phyloP scores from a whole-genome alignment of 2,113 vertebrate genomes.

The Trogon surrucura region DNA sequence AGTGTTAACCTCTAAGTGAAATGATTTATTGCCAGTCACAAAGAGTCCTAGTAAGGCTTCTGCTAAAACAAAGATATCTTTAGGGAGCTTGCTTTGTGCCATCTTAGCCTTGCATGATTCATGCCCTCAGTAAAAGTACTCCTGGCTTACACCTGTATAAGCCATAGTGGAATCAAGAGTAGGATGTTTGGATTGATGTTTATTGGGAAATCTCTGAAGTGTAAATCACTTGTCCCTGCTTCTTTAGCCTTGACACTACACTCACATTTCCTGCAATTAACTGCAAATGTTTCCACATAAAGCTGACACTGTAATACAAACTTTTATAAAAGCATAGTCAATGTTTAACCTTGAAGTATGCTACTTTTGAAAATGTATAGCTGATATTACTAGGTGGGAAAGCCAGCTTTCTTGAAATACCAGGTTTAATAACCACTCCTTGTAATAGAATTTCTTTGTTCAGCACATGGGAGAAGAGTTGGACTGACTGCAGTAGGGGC shows the following conservation, averaged over 20 bases:
- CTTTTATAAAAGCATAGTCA: neutral
- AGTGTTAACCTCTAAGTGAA: neutral
- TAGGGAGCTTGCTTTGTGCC: neutral
- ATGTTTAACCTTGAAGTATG: conserved; percentile 7
- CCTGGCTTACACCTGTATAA: neutral
- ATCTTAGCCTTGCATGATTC: neutral
- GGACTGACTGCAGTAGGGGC: neutral
- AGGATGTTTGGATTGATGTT: neutral
- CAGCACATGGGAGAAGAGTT: neutral
- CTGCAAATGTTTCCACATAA: neutral
- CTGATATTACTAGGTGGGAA: neutral
- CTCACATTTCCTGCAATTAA: conserved; percentile 9
- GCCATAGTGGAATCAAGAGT: neutral
- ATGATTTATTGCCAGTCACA: neutral
- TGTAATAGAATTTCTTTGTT: neutral
- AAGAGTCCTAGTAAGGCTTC: neutral
- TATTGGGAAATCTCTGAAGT: conserved; percentile 23
- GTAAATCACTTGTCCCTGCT: neutral
- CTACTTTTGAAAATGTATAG: neutral
- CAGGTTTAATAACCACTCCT: neutral
- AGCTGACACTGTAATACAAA: neutral
- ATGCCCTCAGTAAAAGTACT: conserved; percentile 7
- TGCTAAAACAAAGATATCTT: neutral
- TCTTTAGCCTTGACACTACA: neutral
- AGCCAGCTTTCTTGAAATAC: neutral